phyloP scores from a whole-genome alignment of 2,113 vertebrate genomes.

The Crotalus horridus region DNA sequence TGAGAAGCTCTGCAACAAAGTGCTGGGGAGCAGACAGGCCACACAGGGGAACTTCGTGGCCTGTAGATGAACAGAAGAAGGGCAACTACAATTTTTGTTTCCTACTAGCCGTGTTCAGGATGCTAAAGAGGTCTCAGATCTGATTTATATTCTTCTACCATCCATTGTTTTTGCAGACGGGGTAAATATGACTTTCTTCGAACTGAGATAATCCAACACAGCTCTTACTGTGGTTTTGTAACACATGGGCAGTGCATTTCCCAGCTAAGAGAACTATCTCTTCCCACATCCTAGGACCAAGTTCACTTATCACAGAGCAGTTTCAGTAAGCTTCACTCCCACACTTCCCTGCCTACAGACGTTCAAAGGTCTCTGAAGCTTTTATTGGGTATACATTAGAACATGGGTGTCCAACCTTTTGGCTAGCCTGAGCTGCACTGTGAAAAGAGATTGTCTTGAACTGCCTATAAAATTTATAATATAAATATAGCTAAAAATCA shows the following conservation, averaged over 20 bases:
- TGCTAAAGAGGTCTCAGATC: not conserved
- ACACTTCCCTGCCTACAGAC: not conserved
- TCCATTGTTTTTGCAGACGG: not conserved
- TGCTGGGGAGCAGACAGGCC: not conserved
- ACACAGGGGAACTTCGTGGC: not conserved
- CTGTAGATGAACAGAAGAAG: constrained; percentile 46
- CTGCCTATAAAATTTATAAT: not conserved
- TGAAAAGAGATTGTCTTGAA: not conserved
- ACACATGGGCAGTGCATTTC: not conserved
- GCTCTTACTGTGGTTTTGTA: not conserved
- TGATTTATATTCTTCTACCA: not conserved
- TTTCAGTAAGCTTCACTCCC: not conserved
- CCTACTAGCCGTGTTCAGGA: not conserved
- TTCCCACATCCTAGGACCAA: not conserved
- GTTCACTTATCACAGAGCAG: not conserved
- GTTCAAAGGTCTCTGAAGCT: not conserved
- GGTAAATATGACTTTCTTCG: not conserved
- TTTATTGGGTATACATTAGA: not conserved
- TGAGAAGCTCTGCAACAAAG: constrained; percentile 45
- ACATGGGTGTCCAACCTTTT: not conserved
- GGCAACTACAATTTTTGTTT: not conserved
- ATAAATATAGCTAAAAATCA: not conserved
- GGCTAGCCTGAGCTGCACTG: not conserved
- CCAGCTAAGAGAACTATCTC: not conserved
- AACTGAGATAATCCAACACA: not conserved